Conservation (phyloP, 2,888 invertebrate species). For the Protodeltote pygarga region DNA sequence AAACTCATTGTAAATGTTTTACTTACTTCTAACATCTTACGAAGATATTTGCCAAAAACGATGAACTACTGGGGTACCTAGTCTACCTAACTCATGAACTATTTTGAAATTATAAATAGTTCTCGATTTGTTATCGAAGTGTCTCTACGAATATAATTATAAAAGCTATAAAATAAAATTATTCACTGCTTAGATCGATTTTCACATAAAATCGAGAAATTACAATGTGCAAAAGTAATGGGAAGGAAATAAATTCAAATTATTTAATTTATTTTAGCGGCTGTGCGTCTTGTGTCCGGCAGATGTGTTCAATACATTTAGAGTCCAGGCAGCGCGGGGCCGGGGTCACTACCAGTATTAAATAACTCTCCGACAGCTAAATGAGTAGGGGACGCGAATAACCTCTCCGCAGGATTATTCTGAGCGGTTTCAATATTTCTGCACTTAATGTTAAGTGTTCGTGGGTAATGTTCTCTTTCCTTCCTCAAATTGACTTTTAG, state of each 20-base stretch:
- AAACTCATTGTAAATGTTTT: too few species aligned
- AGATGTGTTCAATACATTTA: conserved; percentile 82
- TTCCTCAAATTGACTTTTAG: too few species aligned
- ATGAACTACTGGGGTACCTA: too few species aligned
- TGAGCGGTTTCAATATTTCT: conserved; percentile 41
- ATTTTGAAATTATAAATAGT: conserved; percentile 5
- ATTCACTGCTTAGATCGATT: not conserved
- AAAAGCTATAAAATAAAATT: not conserved
- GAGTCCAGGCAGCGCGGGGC: conserved; percentile 65
- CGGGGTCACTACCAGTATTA: conserved; percentile 83
- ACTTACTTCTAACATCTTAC: too few species aligned
- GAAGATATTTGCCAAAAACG: too few species aligned
- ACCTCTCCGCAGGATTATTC: conserved; percentile 61
- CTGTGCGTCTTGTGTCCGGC: conserved; percentile 72
- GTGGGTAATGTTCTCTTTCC: conserved; percentile 2
- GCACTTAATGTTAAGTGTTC: conserved; percentile 14
- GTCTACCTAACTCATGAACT: too few species aligned
- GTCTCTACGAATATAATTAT: not conserved
- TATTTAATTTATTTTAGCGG: conserved; percentile 71
- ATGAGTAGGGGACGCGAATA: conserved; percentile 81
- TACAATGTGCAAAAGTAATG: conserved; percentile 35
- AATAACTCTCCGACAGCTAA: conserved; percentile 85
- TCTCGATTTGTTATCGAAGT: conserved; percentile 13
- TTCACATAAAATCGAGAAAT: conserved; percentile 5
- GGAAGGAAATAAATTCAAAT: conserved; percentile 62